Base-by-base conservation (phyloP, 2,888 invertebrate species). In the Ferrisia virgata region DNA sequence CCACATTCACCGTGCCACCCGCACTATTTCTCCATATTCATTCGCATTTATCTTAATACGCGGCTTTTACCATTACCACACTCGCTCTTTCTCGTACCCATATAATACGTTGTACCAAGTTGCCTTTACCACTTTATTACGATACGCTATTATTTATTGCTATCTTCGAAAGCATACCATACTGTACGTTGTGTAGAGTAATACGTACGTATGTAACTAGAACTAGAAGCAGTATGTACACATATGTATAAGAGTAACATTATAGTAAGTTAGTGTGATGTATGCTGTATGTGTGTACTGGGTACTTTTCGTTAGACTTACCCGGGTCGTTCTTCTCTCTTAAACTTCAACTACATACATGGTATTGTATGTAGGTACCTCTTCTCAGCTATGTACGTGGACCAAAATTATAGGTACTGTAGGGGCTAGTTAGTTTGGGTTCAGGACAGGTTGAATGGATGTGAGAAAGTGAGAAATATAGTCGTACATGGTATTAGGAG, bases 101-200 rank as follows among this genome's bases (percentile, higher is more conserved):
- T 64, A 58, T 58, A 64, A 64, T 64, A 64, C 28, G 64, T 64
- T 64, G 64, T 64, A 28, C 15, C 4, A 64, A 64, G 64, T 64
- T 64, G 64, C 64, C 72, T 76, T 36, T 76, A 76, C 72, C 72
- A 36, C 33, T 76, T 76, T 76, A 76, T 76, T 76, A 76, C 72
- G 72, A 76, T 76, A 36, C 28, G 72, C 72, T 76, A 76, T 76
- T 76, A 76, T 76, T 76, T 76, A 76, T 76, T 36, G 72, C 72
- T 76, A 76, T 76, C 72, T 76, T 76, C 36, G 36, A 76, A 18
- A 64, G 28, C 53, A 53, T 53, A 53, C 11, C 22, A 22, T 53
- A 53, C 22, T 4, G 36, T 36, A 53, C 22, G 53, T 53, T 13
- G 18, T 47, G 15, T 47, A 47, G 13, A 4, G n/a, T 47, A 18